Conservation (phyloP, 2,113 vertebrate genomes). For the Aleadryas rufinucha region DNA sequence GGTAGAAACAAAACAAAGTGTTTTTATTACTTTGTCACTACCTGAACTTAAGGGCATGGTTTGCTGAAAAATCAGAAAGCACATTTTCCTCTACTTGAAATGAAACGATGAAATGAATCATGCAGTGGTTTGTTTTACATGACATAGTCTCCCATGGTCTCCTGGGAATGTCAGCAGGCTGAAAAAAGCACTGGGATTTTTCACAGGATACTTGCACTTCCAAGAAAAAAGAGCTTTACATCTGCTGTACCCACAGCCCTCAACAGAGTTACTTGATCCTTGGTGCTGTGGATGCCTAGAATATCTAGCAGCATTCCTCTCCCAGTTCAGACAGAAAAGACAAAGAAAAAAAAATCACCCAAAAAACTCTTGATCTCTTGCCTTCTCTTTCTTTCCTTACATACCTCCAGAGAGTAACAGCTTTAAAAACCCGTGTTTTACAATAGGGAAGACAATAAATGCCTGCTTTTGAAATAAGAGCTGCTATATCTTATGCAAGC, state of each 20-base stretch:
- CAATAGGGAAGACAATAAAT: not conserved
- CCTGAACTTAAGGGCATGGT: not conserved
- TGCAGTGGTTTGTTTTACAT: constrained; percentile 6
- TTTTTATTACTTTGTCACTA: not conserved
- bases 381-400: not conserved
- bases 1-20: not conserved
- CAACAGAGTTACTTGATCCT: not conserved
- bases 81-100: constrained; percentile 2
- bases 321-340: not conserved
- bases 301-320: not conserved
- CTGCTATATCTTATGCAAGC: not conserved
- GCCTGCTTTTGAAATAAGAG: not conserved
- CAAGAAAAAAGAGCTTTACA: not conserved
- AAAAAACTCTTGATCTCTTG: not conserved
- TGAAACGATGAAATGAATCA: not conserved
- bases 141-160: not conserved
- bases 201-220: not conserved
- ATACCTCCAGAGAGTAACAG: not conserved
- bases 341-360: not conserved
- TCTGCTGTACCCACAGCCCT: not conserved
- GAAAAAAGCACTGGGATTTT: not conserved
- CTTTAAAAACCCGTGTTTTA: not conserved
- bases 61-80: not conserved
- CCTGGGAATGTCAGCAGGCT: not conserved
- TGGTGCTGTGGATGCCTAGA: not conserved